These are phyloP conservation scores for Neosilurus hyrtlii DNA, from an alignment of 2,797 vertebrate genomes.

Conservation along the genomic window DNA sequence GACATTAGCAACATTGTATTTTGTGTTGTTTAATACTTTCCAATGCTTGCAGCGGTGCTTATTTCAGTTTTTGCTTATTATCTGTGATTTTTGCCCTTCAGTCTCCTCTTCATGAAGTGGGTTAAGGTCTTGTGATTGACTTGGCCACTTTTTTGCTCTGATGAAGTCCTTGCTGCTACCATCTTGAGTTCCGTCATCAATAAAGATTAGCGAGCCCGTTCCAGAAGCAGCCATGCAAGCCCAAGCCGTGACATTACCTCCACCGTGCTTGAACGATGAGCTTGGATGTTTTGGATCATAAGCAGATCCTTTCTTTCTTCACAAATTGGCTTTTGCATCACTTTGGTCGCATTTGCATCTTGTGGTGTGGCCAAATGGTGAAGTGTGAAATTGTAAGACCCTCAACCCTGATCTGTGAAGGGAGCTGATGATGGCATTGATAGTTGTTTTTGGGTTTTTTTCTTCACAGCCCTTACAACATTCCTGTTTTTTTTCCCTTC, in stretches of 20 bases:
- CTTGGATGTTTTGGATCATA: neutral
- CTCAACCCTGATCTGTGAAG: no score
- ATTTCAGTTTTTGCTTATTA: neutral
- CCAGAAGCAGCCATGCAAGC: conserved; percentile 9
- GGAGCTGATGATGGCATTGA: no score
- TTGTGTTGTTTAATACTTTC: neutral
- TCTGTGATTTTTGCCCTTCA: neutral
- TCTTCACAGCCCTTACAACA: no score
- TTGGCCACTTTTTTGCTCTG: neutral
- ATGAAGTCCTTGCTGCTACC: neutral
- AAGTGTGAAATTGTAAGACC: no score
- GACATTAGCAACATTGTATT: neutral
- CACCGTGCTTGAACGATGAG: conserved; percentile 3
- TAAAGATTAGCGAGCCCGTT: conserved; percentile 12
- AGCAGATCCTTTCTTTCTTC: neutral
- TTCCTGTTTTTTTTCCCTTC: no score
- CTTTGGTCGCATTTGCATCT: neutral
- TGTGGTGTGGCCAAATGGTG: no score
- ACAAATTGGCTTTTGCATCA: neutral
- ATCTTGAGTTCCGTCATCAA: neutral
- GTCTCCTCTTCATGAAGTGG: neutral
- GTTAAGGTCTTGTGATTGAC: neutral
- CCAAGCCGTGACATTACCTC: neutral
- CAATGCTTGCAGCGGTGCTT: neutral
- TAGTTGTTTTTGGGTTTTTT: no score